Base-by-base conservation (phyloP, 35 echinoderm and acorn worm genomes). In the Amphiura filiformis region DNA sequence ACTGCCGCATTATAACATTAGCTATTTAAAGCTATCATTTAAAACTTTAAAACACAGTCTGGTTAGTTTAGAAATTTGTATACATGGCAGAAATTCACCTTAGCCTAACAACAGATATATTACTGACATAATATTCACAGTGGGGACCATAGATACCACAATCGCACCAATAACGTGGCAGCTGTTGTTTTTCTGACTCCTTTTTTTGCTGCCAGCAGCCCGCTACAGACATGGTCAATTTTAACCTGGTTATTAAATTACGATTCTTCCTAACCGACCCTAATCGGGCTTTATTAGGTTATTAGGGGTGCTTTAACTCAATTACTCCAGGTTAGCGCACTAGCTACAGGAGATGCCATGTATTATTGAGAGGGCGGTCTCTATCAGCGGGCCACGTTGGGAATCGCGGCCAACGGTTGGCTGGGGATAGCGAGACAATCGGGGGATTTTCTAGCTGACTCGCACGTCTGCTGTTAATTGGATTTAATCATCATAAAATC, bases 181-280 rank as follows among this genome's bases (percentile, higher is more conserved):
- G 61, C 61, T 70, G 61, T 70, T 70, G 61, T 70, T 70, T 70
- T 70, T 70, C 61, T n/a, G 61, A 70, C 61, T 70, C n/a, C n/a
- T n/a, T n/a, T n/a, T n/a, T n/a, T 70, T 70, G 28, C 61, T 70
- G 61, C 17, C 61, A 70, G 26, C 7, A 5, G 26, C 61, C 61
- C 15, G 38, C 23, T 56, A 83, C 31, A 56, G 44, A 83, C 56
- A 56, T 35, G 81, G 81, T 83, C 81, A 83, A 57, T 56, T 83
- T 57, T 41, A 41, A 83, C 28, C 39, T 83, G 38, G 81, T 23
- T 56, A 44, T 56, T 56, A 83, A 15, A 83, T 83, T 83, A 70
- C 61, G 26, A 70, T 30, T 70, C 61, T 23, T 23, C 4, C 61
- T 70, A 70, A 70, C 61, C 61, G 61, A n/a, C 61, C 61, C 61